phyloP scores from a whole-genome alignment of 2,797 vertebrate genomes.

The Hemitrygon akajei region DNA sequence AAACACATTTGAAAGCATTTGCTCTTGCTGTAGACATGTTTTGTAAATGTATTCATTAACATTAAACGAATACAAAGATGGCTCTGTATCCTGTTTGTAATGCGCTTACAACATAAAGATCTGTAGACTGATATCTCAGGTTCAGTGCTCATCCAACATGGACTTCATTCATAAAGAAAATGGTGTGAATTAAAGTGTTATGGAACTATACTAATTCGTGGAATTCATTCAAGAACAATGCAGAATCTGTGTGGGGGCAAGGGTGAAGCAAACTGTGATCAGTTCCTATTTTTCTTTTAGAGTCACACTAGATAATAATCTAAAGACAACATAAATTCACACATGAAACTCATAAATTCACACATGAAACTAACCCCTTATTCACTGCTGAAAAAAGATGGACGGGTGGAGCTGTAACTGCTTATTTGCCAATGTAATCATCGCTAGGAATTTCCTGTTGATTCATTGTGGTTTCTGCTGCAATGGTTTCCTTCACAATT shows the following conservation, averaged over 20 bases:
- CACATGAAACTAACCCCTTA: neutral
- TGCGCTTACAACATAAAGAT: neutral
- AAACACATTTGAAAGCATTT: neutral
- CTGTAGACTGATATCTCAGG: neutral
- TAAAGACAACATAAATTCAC: neutral
- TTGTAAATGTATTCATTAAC: neutral
- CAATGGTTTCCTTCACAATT: neutral
- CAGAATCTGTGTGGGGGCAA: neutral
- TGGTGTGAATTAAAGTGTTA: neutral
- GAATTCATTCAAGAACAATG: neutral
- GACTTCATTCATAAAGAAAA: neutral
- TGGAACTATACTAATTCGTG: too few species aligned
- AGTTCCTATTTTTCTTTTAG: neutral
- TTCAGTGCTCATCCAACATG: neutral
- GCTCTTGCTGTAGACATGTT: neutral
- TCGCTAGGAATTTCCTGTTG: neutral
- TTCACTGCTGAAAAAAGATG: neutral
- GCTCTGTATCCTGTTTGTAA: neutral
- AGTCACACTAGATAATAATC: neutral
- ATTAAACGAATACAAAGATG: neutral
- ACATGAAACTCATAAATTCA: neutral
- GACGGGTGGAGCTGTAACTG: neutral
- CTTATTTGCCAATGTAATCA: neutral
- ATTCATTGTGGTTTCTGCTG: neutral
- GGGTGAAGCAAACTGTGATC: neutral